A percentile compares a stretch with the other conserved stretches of the same genome.
Evolutionary conservation across 2,888 invertebrate species (phyloP).

Genomic region (Daptonema setosum): DNA sequence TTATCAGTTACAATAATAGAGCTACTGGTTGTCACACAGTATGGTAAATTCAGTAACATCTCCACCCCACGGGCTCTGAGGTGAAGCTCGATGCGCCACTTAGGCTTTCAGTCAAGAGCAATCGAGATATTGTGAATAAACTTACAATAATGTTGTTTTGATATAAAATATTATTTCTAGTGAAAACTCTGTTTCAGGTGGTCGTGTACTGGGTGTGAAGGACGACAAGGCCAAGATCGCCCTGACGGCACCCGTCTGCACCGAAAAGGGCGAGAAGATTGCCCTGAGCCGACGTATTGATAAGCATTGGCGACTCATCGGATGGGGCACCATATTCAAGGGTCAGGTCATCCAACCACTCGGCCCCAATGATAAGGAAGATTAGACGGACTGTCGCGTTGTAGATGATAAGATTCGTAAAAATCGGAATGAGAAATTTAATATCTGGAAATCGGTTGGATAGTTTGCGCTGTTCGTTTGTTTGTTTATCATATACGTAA

Average conservation of each 20-base stretch:
- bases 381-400: too few relatives aligned
- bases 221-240: constrained; percentile 53
- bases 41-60: background rate
- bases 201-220: constrained; percentile 30
- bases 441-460: too few relatives aligned
- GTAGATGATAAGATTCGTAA: too few relatives aligned
- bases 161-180: too few relatives aligned
- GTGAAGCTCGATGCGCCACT: too few relatives aligned
- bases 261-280: constrained; percentile 93
- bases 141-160: too few relatives aligned
- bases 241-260: constrained; percentile 83
- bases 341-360: constrained; percentile 76
- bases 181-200: too few relatives aligned
- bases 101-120: too few relatives aligned
- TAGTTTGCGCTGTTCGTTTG: too few relatives aligned
- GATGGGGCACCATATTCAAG: constrained; percentile 96
- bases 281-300: constrained; percentile 95
- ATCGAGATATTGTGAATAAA: too few relatives aligned
- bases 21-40: background rate
- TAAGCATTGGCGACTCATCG: constrained; percentile 98
- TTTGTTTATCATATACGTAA: too few relatives aligned
- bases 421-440: too few relatives aligned
- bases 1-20: background rate
- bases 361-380: background rate
- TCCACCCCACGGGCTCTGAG: background rate